These are phyloP conservation scores for Anolis sagrei DNA, from an alignment of 2,113 vertebrate genomes.

Conservation along the genomic window DNA sequence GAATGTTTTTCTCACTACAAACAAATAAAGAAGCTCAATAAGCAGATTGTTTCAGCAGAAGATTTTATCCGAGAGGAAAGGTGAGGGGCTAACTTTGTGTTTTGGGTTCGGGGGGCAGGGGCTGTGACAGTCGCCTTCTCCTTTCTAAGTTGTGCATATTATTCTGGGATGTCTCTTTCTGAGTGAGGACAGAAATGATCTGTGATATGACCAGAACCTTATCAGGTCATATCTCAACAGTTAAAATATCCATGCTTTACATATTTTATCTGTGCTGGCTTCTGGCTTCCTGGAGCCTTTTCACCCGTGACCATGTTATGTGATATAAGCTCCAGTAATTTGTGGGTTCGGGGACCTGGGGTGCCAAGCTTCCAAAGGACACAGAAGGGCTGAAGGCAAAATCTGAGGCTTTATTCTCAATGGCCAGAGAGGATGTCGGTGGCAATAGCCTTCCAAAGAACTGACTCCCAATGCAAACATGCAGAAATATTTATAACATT, in stretches of 20 bases:
- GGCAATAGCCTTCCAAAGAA: too few species aligned
- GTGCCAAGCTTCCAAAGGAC: too few species aligned
- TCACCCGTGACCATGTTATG: too few species aligned
- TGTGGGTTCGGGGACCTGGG: too few species aligned
- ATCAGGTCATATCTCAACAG: not conserved
- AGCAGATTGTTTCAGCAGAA: slow-evolving; percentile 91
- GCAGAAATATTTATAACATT: too few species aligned
- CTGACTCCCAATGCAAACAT: too few species aligned
- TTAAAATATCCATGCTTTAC: not conserved
- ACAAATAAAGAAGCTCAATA: slow-evolving; percentile 96
- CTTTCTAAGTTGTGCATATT: not conserved
- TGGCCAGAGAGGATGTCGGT: too few species aligned
- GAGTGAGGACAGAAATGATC: too few species aligned
- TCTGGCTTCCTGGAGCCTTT: not conserved
- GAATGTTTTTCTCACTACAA: slow-evolving; percentile 96
- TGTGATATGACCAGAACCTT: not conserved
- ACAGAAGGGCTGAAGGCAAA: too few species aligned
- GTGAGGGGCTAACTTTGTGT: slow-evolving; percentile 68
- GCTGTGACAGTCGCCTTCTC: not conserved
- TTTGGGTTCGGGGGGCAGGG: not conserved
- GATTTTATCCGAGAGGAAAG: slow-evolving; percentile 90
- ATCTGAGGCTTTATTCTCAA: too few species aligned
- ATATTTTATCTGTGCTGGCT: not conserved
- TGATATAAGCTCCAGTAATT: too few species aligned
- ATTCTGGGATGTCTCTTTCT: not conserved